A percentile compares a stretch with the other conserved stretches of the same genome.
Conservation (phyloP, 2,797 vertebrate genomes). For the Halcyon leucocephala region DNA sequence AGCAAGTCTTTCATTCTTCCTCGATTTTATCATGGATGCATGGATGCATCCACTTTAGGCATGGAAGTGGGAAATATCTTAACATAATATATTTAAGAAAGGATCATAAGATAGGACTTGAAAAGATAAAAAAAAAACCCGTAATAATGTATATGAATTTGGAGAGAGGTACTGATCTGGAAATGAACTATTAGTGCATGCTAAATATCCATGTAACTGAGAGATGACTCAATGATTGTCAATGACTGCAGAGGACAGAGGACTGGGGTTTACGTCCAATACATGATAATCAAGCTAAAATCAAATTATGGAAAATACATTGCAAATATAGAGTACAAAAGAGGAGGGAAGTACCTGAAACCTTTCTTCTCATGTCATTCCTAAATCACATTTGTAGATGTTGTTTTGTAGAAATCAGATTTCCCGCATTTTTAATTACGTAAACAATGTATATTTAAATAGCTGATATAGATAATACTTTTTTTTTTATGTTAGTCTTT, state of each 20-base stretch:
- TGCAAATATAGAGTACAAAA: not conserved
- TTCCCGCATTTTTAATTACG: not conserved
- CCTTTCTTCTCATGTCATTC: not conserved
- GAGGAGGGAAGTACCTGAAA: not conserved
- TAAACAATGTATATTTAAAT: not conserved
- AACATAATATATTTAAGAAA: not conserved
- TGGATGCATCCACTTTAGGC: not conserved
- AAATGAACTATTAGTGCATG: not conserved
- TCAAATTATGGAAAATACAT: not conserved
- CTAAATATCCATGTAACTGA: not conserved
- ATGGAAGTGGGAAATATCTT: not conserved
- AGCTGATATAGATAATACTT: not conserved
- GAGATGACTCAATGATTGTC: not conserved
- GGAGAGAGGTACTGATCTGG: not conserved
- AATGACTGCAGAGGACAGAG: not conserved
- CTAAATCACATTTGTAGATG: not conserved
- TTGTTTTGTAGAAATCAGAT: not conserved
- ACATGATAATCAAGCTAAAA: not conserved
- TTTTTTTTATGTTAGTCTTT: not conserved
- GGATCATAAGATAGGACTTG: not conserved
- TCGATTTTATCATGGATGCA: not conserved
- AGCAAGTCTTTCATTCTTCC: not conserved
- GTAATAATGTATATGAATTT: not conserved
- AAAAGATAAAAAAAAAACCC: not conserved
- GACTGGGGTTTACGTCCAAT: not conserved